Evolutionary conservation across 1,140 invertebrate genomes (phyloP), one percentile per base, ranked within the genome.

Genomic region (Adelges cooleyi): DNA sequence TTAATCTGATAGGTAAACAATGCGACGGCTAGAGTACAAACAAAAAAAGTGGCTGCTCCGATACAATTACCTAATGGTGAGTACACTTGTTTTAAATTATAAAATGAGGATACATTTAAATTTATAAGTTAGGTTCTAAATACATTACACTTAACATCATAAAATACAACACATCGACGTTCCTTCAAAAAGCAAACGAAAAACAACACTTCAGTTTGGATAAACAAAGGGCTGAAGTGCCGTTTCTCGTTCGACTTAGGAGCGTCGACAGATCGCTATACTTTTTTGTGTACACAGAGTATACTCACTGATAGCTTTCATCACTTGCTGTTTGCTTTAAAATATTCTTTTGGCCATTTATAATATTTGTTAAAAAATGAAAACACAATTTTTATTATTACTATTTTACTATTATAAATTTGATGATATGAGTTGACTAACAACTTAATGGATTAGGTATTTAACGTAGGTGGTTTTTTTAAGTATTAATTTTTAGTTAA

Each of bases 11-110:
- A 96, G 93, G 92, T 95, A 75, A 97, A 96, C 83, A 96, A 95
- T 82, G 92, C 93, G 70, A 97, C 93, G 72, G 92, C 92, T 71
- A 84, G 92, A 81, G 92, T 96, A 76, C 92, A 95, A 84, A 95
- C 92, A 74, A 97, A 96, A 85, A 97, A 97, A 83, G 87, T 90
- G 74, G 51, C 51, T 18, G 25, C 53, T 9, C 84, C 89, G 69
- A 82, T 90, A 73, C 54, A 59, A 46, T 84, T 95, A 75, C 91
- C 90, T 72, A 91, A 93, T 83, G 92, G 92, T 95, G 84, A 85
- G 89, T 79, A 71, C 59, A 69, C 70, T 38, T 40, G 18, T 42
- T 65, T n/a, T 10, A 27, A 23, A 51, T 42, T 42, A 42, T 25
- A 56, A 42, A 42, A 33, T 33, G 11, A 33, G 13, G 40, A 46